A percentile compares a stretch with the other conserved stretches of the same genome.
Evolutionary conservation across 2,888 invertebrate species (phyloP).

Genomic region (Drosophila anomelani): DNA sequence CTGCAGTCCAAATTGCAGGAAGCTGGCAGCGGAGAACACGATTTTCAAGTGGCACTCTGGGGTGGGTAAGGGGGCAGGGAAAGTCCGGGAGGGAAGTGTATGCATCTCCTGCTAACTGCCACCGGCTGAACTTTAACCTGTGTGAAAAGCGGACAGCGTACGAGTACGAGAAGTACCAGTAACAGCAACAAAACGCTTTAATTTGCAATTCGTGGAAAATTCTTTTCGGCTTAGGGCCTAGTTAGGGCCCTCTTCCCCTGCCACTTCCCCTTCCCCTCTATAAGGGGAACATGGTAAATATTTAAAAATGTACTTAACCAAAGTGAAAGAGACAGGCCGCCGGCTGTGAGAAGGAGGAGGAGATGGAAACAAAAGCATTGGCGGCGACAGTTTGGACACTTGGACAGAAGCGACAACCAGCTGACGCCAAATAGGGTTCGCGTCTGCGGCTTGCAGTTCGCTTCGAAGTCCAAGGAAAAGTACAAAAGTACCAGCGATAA

Average conservation of each 20-base stretch:
- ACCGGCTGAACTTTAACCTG: slow-evolving; percentile 74
- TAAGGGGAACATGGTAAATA: slow-evolving; percentile 68
- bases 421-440: slow-evolving; percentile 52
- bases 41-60: slow-evolving; percentile 62
- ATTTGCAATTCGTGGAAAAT: slow-evolving; percentile 83
- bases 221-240: slow-evolving; percentile 61
- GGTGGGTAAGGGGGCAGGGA: slow-evolving; percentile 6
- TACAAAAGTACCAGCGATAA: slow-evolving; percentile 6
- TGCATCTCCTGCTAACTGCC: slow-evolving; percentile 57
- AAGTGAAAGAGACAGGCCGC: slow-evolving; percentile 74
- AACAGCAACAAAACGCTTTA: slow-evolving; percentile 66
- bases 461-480: background rate
- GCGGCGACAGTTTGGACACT: slow-evolving; percentile 72
- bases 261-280: slow-evolving; percentile 40
- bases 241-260: slow-evolving; percentile 42
- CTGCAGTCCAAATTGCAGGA: slow-evolving; percentile 58
- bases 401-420: slow-evolving; percentile 74
- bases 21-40: slow-evolving; percentile 66
- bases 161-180: slow-evolving; percentile 5
- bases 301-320: slow-evolving; percentile 77
- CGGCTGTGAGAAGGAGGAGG: slow-evolving; percentile 5
- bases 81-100: slow-evolving; percentile 10
- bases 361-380: slow-evolving; percentile 52
- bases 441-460: background rate
- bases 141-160: slow-evolving; percentile 41